phyloP scores from a whole-genome alignment of 2,113 vertebrate species.

The Anarhynchus alexandrinus region DNA sequence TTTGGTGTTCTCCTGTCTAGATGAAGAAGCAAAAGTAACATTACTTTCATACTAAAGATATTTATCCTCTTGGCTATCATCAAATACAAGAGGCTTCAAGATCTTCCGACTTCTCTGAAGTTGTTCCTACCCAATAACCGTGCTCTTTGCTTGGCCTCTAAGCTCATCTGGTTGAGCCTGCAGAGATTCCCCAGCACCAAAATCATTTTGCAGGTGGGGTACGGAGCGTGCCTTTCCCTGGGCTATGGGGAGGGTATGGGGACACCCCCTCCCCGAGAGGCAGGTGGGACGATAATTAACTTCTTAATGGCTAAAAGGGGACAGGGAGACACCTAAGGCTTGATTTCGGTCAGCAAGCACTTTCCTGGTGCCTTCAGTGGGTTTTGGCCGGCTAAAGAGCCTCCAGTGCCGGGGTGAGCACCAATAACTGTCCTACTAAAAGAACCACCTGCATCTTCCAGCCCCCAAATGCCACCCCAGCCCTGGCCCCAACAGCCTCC shows the following conservation, averaged over 20 bases:
- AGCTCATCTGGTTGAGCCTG: not conserved
- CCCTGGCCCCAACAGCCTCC: not conserved
- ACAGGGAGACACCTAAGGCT: not conserved
- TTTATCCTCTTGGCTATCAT: not conserved
- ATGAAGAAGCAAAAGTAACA: not conserved
- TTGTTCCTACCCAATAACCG: not conserved
- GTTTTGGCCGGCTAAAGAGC: not conserved
- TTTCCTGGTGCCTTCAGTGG: not conserved
- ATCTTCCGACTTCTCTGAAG: not conserved
- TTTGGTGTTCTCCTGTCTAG: not conserved
- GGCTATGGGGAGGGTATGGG: accelerated
- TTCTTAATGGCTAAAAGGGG: not conserved
- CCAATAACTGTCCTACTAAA: not conserved
- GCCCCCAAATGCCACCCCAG: not conserved
- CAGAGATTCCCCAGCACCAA: not conserved
- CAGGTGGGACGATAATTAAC: not conserved
- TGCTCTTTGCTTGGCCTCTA: not conserved
- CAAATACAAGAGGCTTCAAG: not conserved
- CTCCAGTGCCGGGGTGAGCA: not conserved
- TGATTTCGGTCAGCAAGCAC: not conserved
- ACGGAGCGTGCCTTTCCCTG: not conserved
- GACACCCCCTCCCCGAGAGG: not conserved
- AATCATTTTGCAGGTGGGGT: not conserved
- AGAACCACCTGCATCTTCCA: accelerated
- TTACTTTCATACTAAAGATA: not conserved